phyloP scores from a whole-genome alignment of 1,140 invertebrate genomes.

The Aphis gossypii region DNA sequence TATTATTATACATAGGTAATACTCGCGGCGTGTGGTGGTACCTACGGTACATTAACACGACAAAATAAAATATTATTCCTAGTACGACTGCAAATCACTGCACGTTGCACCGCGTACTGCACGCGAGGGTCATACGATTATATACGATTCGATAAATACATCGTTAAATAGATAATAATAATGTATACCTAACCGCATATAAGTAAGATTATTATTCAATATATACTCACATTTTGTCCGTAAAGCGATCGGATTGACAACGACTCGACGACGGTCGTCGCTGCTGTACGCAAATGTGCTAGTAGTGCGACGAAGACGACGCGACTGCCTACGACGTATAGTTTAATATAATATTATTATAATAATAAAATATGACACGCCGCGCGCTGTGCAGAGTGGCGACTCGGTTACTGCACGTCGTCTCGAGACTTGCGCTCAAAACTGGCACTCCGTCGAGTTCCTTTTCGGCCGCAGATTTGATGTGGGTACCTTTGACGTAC shows the following conservation, averaged over 20 bases:
- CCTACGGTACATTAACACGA: neutral
- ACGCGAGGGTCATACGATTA: no score
- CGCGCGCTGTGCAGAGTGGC: neutral
- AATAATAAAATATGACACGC: neutral
- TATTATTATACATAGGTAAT: neutral
- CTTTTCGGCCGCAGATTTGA: neutral
- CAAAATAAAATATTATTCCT: neutral
- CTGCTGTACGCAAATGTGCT: neutral
- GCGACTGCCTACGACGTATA: neutral
- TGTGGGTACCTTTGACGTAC: no score
- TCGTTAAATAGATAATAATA: no score
- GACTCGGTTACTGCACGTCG: neutral
- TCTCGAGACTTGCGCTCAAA: neutral
- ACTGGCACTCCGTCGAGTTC: neutral
- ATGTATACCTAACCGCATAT: no score
- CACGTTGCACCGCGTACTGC: no score
- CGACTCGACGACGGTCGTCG: neutral
- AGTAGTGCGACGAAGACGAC: neutral
- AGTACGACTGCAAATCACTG: no score
- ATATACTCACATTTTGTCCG: slow-evolving; percentile 44
- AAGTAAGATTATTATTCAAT: no score
- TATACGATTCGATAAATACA: no score
- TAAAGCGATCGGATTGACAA: neutral
- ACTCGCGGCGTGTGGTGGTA: neutral
- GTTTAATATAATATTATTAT: neutral